Conservation (phyloP, 2,888 invertebrate genomes). For the Drosophila kanekoi region DNA sequence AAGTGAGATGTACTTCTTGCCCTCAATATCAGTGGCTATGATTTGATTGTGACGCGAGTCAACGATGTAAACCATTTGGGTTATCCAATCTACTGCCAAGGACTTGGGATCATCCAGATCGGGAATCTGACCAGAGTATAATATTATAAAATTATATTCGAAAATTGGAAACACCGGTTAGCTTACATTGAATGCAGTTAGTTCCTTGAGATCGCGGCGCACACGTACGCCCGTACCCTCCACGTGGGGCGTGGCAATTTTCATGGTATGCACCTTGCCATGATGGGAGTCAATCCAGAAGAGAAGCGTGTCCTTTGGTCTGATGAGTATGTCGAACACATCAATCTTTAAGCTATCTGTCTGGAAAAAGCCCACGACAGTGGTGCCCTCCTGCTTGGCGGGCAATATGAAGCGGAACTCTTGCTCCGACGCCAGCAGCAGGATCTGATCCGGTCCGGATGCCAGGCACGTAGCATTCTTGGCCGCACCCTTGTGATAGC, state of each 20-base stretch:
- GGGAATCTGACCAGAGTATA: constrained; percentile 84
- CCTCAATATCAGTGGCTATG: constrained; percentile 84
- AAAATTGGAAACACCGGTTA: neutral
- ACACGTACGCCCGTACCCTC: constrained; percentile 72
- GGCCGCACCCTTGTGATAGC: constrained; percentile 86
- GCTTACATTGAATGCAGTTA: constrained; percentile 83
- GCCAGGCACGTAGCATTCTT: constrained; percentile 87
- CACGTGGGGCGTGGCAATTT: constrained; percentile 83
- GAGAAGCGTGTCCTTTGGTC: constrained; percentile 84
- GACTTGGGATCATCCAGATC: constrained; percentile 89
- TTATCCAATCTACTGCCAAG: constrained; percentile 90
- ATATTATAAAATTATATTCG: neutral
- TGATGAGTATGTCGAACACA: constrained; percentile 88
- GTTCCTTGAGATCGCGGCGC: constrained; percentile 82
- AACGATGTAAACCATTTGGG: constrained; percentile 89
- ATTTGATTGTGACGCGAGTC: constrained; percentile 86
- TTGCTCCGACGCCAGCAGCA: constrained; percentile 84
- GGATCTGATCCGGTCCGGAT: constrained; percentile 84
- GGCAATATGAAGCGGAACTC: constrained; percentile 85
- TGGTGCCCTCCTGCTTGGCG: constrained; percentile 84
- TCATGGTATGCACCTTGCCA: constrained; percentile 85
- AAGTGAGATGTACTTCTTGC: constrained; percentile 82
- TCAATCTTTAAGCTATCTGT: constrained; percentile 88
- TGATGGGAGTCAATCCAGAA: constrained; percentile 85
- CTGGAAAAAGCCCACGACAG: constrained; percentile 88